These are phyloP conservation scores for Pemphigus obesinymphae DNA, from an alignment of 1,140 invertebrate genomes.

Conservation along the genomic window DNA sequence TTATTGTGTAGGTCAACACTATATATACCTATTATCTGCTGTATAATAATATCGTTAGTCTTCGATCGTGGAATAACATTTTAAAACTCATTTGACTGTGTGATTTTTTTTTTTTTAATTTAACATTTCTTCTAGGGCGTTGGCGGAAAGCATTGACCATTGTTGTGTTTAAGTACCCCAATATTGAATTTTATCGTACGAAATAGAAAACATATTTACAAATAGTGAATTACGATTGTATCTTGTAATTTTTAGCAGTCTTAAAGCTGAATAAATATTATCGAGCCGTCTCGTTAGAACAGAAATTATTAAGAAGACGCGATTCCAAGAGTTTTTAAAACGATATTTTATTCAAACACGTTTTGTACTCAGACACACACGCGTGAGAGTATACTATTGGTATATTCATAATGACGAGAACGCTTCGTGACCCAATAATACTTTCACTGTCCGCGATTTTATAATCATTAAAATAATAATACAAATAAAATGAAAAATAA, in stretches of 20 bases:
- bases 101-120: no score
- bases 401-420: not conserved
- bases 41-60: not conserved
- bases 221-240: no score
- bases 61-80: not conserved
- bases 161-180: no score
- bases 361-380: not conserved
- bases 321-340: not conserved
- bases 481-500: not conserved
- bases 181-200: no score
- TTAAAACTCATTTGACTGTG: no score
- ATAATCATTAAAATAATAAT: no score
- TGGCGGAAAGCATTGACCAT: no score
- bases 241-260: no score
- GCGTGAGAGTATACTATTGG: not conserved
- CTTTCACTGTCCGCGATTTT: slow-evolving; percentile 1
- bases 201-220: no score
- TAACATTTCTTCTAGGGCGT: no score
- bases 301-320: not conserved
- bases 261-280: no score
- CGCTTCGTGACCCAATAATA: slow-evolving; percentile 3
- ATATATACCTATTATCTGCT: not conserved
- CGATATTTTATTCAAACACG: not conserved
- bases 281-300: not conserved
- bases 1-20: not conserved